Base-by-base conservation (phyloP, 2,797 vertebrate species). In the Zalophus californianus region DNA sequence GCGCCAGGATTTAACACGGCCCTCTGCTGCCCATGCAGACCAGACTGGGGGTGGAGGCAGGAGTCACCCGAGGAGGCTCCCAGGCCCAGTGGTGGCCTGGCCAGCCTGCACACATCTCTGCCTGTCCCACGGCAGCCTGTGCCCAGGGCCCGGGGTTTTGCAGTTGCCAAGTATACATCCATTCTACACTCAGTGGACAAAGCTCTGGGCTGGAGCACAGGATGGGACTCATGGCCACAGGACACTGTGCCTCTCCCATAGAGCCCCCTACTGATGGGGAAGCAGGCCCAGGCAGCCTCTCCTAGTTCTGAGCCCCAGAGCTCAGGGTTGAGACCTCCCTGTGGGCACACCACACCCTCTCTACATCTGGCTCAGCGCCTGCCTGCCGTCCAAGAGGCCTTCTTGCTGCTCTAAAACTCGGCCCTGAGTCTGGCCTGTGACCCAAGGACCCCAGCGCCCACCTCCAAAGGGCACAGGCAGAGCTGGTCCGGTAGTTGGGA, bases 1-100 rank as follows among this genome's bases (percentile, higher is more conserved):
- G 8, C 0, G 0, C 41, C 4, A 4, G 23, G 21, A 23, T 56
- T 29, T 41, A 11, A 21, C 56, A 3, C 41, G 5, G 15, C 4
- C 50, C 16, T 52, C 54, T 52, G 72, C 58, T 52, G 52, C 64
- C 2, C 5, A 4, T 7, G 64, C 56, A 3, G 64, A 35, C 50
- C 23, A 54, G 80, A 41, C 12, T 10, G 25, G 3, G 18, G 0
- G 25, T 11, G 44, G 54, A 60, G 64, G 72, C 20, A 5, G 15
- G 9, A 4, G 15, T 38, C 16, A 3, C 38, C 23, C 14, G 0
- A 14, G 38, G 50, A 54, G 41, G n/a, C 4, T 64, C 56, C 25
- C 14, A 12, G 75, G 20, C 35, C 64, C 13, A 0, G 68, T n/a
- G n/a, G 3, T 4, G 75, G 23, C 44, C 77, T 10, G 0, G 58